These are phyloP conservation scores for Enteromius trimaculatus DNA, from an alignment of 2,797 vertebrate species.

Conservation along the genomic window DNA sequence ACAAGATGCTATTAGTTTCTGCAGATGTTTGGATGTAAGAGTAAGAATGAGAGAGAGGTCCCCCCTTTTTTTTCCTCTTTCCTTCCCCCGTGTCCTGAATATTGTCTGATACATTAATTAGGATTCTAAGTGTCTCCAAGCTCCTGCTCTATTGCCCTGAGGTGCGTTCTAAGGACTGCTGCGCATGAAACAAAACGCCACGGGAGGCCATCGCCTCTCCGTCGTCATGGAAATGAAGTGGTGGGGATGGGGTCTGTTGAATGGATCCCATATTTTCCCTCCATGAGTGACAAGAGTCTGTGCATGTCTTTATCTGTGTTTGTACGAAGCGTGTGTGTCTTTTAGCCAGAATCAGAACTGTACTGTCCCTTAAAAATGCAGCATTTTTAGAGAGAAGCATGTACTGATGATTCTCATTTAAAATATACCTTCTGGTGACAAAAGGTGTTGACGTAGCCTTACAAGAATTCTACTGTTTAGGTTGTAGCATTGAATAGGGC, in stretches of 20 bases:
- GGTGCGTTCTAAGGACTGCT: not conserved
- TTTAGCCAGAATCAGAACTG: not conserved
- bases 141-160: constrained; percentile 7
- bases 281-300: not conserved
- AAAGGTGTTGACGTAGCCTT: constrained; percentile 74
- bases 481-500: constrained; percentile 62
- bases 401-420: not conserved
- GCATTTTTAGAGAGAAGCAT: not conserved
- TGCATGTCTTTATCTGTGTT: not conserved
- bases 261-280: not conserved
- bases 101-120: constrained; percentile 8
- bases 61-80: not conserved
- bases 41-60: constrained; percentile 52
- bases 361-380: not conserved
- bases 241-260: not conserved
- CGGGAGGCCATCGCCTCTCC: not conserved
- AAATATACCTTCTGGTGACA: constrained; percentile 69
- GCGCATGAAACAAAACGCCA: not conserved
- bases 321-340: not conserved
- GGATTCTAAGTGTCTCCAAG: constrained; percentile 8
- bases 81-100: not conserved
- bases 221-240: constrained; percentile 10
- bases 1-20: constrained; percentile 16
- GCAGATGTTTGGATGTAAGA: constrained; percentile 62
- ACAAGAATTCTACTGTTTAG: constrained; percentile 72